Evolutionary conservation across 2,797 vertebrate species (phyloP).

Genomic region (Acipenser oxyrinchus): DNA sequence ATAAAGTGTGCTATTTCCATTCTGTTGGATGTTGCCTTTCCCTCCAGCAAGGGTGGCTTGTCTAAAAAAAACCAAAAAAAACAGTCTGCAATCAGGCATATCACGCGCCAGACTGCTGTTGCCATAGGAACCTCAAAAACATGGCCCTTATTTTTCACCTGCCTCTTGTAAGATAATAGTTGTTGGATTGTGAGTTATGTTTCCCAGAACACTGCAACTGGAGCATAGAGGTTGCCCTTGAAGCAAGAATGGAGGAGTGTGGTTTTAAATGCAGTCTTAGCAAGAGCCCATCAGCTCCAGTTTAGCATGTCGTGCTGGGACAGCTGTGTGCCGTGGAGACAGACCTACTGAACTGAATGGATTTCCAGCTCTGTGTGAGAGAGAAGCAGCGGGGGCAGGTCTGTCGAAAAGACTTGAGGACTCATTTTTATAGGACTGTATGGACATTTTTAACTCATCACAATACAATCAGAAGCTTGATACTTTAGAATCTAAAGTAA

Average conservation of each 20-base stretch:
- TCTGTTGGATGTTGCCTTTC: not conserved
- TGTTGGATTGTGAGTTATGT: not conserved
- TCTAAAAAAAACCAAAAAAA: not conserved
- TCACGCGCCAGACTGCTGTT: not conserved
- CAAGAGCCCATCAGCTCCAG: not conserved
- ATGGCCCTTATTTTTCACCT: not conserved
- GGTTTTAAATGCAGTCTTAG: not conserved
- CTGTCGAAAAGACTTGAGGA: not conserved
- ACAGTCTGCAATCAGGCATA: not conserved
- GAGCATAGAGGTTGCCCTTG: not conserved
- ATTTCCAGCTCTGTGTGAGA: not conserved
- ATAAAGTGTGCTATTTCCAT: not conserved
- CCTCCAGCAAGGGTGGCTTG: not conserved
- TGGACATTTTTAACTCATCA: too few relatives aligned
- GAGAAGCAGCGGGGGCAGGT: not conserved
- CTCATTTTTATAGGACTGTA: too few relatives aligned
- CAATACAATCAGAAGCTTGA: too few relatives aligned
- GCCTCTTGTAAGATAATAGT: conserved; percentile 4
- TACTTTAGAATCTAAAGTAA: too few relatives aligned
- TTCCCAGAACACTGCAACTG: not conserved
- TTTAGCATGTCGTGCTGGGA: not conserved
- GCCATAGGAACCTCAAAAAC: not conserved
- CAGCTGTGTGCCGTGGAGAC: not conserved
- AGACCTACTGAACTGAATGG: not conserved
- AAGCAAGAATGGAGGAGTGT: not conserved